A percentile compares a stretch with the other conserved stretches of the same genome.
Evolutionary conservation across 1,140 invertebrate species (phyloP).

Genomic region (Lineus longissimus): DNA sequence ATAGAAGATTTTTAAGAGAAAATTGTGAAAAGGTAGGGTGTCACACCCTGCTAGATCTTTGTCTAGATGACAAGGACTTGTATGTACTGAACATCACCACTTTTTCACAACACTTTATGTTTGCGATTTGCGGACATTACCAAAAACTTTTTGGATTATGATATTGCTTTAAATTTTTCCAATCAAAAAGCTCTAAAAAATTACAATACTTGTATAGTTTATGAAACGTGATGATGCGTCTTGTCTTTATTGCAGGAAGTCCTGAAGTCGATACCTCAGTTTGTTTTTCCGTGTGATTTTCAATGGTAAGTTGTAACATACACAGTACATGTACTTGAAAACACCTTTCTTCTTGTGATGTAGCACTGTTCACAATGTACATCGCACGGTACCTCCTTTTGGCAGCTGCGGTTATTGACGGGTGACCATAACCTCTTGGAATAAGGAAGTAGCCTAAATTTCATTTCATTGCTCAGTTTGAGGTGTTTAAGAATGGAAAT

Average conservation of each 20-base stretch:
- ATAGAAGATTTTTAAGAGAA: too few species aligned
- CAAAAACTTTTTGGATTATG: too few species aligned
- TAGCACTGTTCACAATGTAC: too few species aligned
- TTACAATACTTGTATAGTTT: constrained; percentile 9
- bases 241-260: constrained; percentile 60
- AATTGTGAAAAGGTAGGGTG: too few species aligned
- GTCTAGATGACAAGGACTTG: too few species aligned
- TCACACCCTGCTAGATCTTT: too few species aligned
- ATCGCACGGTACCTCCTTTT: neutral
- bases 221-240: too few species aligned
- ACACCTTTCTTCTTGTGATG: neutral
- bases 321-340: neutral
- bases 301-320: constrained; percentile 64
- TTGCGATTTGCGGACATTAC: too few species aligned
- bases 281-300: constrained; percentile 78
- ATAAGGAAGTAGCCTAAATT: neutral
- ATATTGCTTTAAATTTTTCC: constrained; percentile 4
- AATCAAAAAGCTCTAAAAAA: neutral
- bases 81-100: too few species aligned
- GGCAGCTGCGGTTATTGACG: neutral
- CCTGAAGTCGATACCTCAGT: constrained; percentile 75
- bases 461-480: neutral
- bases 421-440: neutral
- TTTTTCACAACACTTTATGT: too few species aligned
- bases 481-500: too few species aligned